Evolutionary conservation across 2,797 vertebrate genomes (phyloP), one percentile per base, ranked within the genome.

Genomic region (Macropus fuliginosus): DNA sequence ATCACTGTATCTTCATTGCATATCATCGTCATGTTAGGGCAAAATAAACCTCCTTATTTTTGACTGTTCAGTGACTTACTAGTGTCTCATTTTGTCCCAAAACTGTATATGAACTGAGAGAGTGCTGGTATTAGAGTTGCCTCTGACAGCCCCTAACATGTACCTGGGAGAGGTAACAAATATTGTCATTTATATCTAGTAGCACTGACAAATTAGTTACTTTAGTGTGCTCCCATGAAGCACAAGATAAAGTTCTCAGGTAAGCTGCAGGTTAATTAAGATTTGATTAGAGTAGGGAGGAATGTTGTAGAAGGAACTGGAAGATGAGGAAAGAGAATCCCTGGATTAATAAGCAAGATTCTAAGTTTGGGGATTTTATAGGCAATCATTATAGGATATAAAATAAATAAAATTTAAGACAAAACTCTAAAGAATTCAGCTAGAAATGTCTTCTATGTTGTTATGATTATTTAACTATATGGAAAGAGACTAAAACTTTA

Each of bases 241-340:
- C 55, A 66, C 57, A 93, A 95, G 95, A 93, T 55, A 46, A 29
- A 10, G 13, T 95, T 74, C 93, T 62, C 46, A 34, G 91, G 28
- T 92, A 92, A 62, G 3, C 2, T 92, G 12, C n/a, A 93, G 91
- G 74, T 46, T 24, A 91, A 95, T 54, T 92, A 40, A 52, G 21
- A 96, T 62, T 90, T 93, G n/a, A 18, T 59, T 31, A 90, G 8
- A 95, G 62, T 18, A 66, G 29, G 6, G 52, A 21, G 2, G n/a
- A 62, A 13, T 93, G 91, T 93, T 89, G 81, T 74, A 74, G 13
- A 0, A 56, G 89, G 18, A 4, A 62, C n/a, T 94, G 31, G 11
- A 94, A 95, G 29, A 92, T 0, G 13, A 89, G 90, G 3, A 34
- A 5, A 92, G 81, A 93, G 8, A 91, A 0, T 56, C 81, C 95